These are phyloP conservation scores for Thunnus maccoyii DNA, from an alignment of 2,113 vertebrate species.

Conservation along the genomic window DNA sequence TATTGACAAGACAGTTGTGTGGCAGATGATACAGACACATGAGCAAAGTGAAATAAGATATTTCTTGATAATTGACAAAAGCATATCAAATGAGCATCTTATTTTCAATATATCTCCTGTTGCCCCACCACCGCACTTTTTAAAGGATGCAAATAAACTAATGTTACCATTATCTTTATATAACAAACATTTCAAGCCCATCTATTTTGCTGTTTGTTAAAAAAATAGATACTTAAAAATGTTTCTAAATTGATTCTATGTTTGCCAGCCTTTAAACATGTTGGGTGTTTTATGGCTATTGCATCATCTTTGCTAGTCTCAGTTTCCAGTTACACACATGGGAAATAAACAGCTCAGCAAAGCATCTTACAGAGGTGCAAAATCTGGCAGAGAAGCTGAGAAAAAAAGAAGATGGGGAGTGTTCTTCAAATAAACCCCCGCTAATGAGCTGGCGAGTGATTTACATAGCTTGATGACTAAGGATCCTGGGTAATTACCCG, in stretches of 20 bases:
- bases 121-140: background rate
- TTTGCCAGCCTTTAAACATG: background rate
- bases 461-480: conserved; percentile 70
- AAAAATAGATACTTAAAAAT: background rate
- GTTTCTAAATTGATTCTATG: background rate
- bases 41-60: conserved; percentile 68
- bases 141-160: background rate
- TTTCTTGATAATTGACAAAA: conserved; percentile 40
- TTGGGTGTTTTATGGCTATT: conserved; percentile 10
- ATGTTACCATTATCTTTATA: background rate
- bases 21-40: conserved; percentile 67
- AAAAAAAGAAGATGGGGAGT: conserved; percentile 32
- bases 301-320: conserved; percentile 26
- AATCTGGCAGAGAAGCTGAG: conserved; percentile 38
- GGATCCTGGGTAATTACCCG: conserved; percentile 77
- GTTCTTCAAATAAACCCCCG: conserved; percentile 64
- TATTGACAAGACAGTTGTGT: conserved; percentile 76
- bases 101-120: conserved; percentile 5
- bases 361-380: conserved; percentile 47
- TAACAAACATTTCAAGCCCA: background rate
- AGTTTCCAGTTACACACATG: conserved; percentile 7
- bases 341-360: conserved; percentile 48
- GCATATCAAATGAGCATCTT: background rate
- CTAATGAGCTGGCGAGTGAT: conserved; percentile 71
- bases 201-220: background rate